Conservation (phyloP, 2,113 vertebrate genomes). For the Brachyhypopomus gauderio region DNA sequence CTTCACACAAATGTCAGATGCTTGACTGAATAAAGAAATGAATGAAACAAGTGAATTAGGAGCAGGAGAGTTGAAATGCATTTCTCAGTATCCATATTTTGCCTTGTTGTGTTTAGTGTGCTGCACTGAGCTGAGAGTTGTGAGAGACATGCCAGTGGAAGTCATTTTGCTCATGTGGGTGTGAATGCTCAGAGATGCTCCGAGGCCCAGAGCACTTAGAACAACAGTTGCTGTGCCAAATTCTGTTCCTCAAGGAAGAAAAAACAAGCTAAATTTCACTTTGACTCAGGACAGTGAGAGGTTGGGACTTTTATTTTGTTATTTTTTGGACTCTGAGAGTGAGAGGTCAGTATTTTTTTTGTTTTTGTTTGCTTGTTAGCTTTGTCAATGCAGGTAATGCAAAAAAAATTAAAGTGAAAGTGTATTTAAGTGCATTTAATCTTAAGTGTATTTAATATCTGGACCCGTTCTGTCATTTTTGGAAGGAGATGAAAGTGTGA, state of each 20-base stretch:
- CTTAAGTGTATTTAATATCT: neutral
- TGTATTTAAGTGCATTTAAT: neutral
- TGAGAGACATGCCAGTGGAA: neutral
- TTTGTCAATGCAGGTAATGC: neutral
- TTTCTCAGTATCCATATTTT: neutral
- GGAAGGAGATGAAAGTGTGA: constrained; percentile 12
- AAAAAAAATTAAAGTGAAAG: neutral
- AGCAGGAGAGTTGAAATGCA: neutral
- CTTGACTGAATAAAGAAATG: neutral
- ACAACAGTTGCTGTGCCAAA: neutral
- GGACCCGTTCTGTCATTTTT: neutral
- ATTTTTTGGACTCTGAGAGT: too few relatives aligned
- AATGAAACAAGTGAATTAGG: neutral
- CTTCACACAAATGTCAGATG: too few relatives aligned
- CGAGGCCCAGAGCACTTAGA: neutral
- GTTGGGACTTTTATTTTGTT: too few relatives aligned
- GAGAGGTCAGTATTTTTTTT: too few relatives aligned
- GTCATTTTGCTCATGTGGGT: constrained; percentile 14
- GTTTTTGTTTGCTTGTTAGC: neutral
- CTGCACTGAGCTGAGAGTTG: neutral
- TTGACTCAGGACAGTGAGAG: neutral
- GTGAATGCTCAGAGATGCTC: constrained; percentile 17
- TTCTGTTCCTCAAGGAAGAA: constrained; percentile 6
- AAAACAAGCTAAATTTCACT: constrained; percentile 7
- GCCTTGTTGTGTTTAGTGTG: neutral